Evolutionary conservation across 2,113 vertebrate species (phyloP).

Genomic region (Trochalopteron elliotii): DNA sequence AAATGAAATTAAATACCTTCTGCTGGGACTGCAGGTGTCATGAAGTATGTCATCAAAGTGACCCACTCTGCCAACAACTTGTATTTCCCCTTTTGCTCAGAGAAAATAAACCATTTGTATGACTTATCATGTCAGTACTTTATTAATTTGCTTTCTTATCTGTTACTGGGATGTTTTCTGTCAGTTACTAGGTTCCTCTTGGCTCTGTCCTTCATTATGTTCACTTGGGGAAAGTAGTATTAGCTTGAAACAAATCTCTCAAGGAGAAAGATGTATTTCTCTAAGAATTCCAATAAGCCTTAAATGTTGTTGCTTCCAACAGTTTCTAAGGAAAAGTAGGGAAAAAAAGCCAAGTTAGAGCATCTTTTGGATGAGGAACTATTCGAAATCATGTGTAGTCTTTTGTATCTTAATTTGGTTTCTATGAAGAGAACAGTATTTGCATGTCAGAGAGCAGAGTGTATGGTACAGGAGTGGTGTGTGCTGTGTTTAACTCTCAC

Average conservation of each 20-base stretch:
- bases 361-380: not conserved
- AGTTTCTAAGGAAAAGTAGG: not conserved
- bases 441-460: not conserved
- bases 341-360: not conserved
- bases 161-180: constrained; percentile 4
- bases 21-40: not conserved
- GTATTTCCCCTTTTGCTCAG: not conserved
- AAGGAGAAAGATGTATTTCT: not conserved
- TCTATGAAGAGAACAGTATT: not conserved
- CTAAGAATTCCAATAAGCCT: not conserved
- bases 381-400: not conserved
- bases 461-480: not conserved
- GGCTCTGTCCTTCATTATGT: constrained; percentile 10
- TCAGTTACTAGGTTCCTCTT: not conserved
- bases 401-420: not conserved
- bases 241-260: constrained; percentile 4
- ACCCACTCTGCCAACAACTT: not conserved
- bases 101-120: not conserved
- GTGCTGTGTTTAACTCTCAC: not conserved
- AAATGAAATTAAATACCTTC: constrained; percentile 20
- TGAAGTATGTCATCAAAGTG: not conserved
- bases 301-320: not conserved
- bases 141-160: constrained; percentile 40
- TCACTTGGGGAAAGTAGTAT: not conserved
- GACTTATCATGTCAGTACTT: not conserved